Evolutionary conservation across 2,888 invertebrate genomes (phyloP).

Genomic region (Caradrina clavipalpis): DNA sequence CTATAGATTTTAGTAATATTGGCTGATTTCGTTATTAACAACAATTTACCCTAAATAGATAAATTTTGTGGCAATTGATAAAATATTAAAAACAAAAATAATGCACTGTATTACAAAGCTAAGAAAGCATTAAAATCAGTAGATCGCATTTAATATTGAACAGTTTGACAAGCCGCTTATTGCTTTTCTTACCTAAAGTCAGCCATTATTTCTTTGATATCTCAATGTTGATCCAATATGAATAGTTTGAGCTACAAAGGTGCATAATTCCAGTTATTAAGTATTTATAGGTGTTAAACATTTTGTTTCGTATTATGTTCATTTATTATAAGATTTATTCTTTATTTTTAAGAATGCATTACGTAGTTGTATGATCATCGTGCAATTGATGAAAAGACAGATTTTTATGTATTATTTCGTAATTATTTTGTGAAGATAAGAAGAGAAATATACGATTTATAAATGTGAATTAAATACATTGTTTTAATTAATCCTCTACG

Average conservation of each 20-base stretch:
- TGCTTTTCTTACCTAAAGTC: background rate
- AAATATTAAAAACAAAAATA: background rate
- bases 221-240: slow-evolving; percentile 41
- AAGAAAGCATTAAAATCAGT: background rate
- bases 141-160: background rate
- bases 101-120: background rate
- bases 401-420: slow-evolving; percentile 77
- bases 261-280: slow-evolving; percentile 64
- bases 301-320: slow-evolving; percentile 64
- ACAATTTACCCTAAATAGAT: background rate
- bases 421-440: slow-evolving; percentile 72
- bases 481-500: slow-evolving; percentile 65
- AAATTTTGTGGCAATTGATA: background rate
- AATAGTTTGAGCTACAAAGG: slow-evolving; percentile 47
- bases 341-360: slow-evolving; percentile 67
- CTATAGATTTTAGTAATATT: background rate
- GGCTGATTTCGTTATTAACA: slow-evolving; percentile 6
- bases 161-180: background rate
- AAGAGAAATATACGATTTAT: slow-evolving; percentile 87
- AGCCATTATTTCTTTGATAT: background rate
- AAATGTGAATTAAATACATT: slow-evolving; percentile 77
- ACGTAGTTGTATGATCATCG: slow-evolving; percentile 69
- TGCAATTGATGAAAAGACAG: slow-evolving; percentile 72
- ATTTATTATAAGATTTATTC: slow-evolving; percentile 63
- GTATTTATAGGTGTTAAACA: slow-evolving; percentile 62